Evolutionary conservation across 2,888 invertebrate genomes (phyloP), one percentile per base, ranked within the genome.

Genomic region (Fragum whitleyi): DNA sequence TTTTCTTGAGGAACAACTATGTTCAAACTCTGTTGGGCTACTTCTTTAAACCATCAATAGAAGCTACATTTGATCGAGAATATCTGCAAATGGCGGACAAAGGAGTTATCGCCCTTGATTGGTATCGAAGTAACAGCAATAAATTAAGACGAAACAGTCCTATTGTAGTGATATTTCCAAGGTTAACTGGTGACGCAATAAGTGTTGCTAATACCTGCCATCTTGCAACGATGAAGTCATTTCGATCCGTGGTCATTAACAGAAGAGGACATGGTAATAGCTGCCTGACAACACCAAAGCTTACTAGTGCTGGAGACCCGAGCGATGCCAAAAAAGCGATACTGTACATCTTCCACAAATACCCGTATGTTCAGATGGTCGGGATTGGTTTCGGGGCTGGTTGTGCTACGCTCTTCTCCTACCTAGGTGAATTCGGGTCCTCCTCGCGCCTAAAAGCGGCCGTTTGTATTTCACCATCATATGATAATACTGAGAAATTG

Each of bases 351-450:
- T 80, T 84, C 19, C 81, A 85, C 32, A 85, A 87, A 61, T 90
- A 86, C 75, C 90, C 91, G 3, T 79, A 79, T 29, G 87, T 88
- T 2, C 85, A 82, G 14, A 76, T 92, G 32, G 83, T 88, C 0
- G 92, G 91, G 0, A 81, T 93, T 0, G 91, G 91, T 0, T 83
- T 89, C 19, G 91, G 93, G 9, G 87, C 91, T 0, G 93, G 93
- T 0, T 91, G 91, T 39, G 90, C 91, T 0, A 82, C 91, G 3
- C 79, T 93, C 32, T 86, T 92, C 67, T 92, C 93, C 0, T 93
- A 93, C 68, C 85, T 93, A 28, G 93, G 93, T 7, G 92, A 93
- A 71, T 92, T 86, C 72, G 92, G 92, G 0, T 91, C 92, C 0
- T 91, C 92, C 0, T 86, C 92, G 6, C 61, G 71, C 16, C 53